Conservation (phyloP, 1,140 invertebrate genomes). For the Ylistrum balloti region DNA sequence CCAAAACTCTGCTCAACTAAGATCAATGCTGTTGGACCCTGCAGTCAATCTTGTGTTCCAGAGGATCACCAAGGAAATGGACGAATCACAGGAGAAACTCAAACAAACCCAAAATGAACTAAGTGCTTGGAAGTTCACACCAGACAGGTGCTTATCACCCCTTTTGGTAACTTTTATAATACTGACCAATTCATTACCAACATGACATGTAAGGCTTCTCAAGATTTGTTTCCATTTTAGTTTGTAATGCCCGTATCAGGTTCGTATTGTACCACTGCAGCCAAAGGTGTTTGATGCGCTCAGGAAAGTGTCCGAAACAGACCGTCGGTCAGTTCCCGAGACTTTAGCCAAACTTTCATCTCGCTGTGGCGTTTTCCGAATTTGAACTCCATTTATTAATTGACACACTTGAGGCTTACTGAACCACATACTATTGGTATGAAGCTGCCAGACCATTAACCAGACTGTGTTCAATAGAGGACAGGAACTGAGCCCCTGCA, state of each 20-base stretch:
- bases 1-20: constrained; percentile 89
- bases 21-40: constrained; percentile 94
- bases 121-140: constrained; percentile 99
- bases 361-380: constrained; percentile 8
- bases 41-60: constrained; percentile 97
- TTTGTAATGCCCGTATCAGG: constrained; percentile 26
- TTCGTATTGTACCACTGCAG: constrained; percentile 32
- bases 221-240: constrained; percentile 11
- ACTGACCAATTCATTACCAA: constrained; percentile 33
- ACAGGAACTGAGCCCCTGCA: not conserved
- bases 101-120: constrained; percentile 99
- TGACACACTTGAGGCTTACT: not conserved
- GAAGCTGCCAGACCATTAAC: not conserved
- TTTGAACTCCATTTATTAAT: constrained; percentile 20
- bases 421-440: not conserved
- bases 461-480: constrained; percentile 7
- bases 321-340: constrained; percentile 19
- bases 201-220: constrained; percentile 32
- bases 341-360: not conserved
- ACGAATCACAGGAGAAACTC: constrained; percentile 93
- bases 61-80: constrained; percentile 94
- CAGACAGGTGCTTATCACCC: constrained; percentile 90
- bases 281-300: constrained; percentile 37
- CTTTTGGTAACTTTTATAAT: constrained; percentile 28
- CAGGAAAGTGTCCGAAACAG: constrained; percentile 37